Conservation (phyloP, 2,888 invertebrate species). For the Tetrapedia diversipes region DNA sequence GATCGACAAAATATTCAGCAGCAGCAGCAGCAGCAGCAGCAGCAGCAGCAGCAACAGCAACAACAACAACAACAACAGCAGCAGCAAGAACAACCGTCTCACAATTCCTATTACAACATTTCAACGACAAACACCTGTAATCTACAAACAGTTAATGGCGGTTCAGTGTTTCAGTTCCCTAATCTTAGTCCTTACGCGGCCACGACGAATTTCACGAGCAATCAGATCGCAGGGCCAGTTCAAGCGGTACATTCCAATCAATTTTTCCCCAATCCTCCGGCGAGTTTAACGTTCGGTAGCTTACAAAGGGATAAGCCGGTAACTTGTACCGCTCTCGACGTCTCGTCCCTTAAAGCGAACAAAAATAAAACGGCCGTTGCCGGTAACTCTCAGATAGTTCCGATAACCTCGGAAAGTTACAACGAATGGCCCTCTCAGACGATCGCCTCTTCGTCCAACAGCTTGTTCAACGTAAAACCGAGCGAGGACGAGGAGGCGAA, state of each 20-base stretch:
- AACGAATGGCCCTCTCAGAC: conserved; percentile 64
- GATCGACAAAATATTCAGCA: conserved; percentile 69
- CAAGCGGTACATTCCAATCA: conserved; percentile 60
- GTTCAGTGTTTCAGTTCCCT: conserved; percentile 68
- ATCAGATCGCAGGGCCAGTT: conserved; percentile 62
- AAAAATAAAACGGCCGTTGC: conserved; percentile 26
- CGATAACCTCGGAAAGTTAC: conserved; percentile 30
- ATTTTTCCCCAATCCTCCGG: conserved; percentile 67
- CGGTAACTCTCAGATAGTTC: conserved; percentile 16
- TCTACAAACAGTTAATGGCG: conserved; percentile 70
- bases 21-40: conserved; percentile 68
- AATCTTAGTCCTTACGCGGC: conserved; percentile 64
- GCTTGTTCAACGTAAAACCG: conserved; percentile 30
- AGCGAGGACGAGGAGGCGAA: conserved; percentile 4
- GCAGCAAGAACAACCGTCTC: conserved; percentile 66
- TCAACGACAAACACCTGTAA: conserved; percentile 69
- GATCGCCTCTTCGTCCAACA: conserved; percentile 22
- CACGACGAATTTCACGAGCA: conserved; percentile 59
- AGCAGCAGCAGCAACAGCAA: conserved; percentile 68
- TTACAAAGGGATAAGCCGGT: conserved; percentile 63
- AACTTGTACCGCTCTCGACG: conserved; percentile 37
- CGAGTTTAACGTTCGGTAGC: conserved; percentile 57
- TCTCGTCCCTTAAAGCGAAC: conserved; percentile 37
- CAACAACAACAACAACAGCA: no score
- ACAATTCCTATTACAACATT: conserved; percentile 72